These are phyloP conservation scores for Ciona savignyi DNA, from an alignment of 23 tunicate species.

Conservation along the genomic window DNA sequence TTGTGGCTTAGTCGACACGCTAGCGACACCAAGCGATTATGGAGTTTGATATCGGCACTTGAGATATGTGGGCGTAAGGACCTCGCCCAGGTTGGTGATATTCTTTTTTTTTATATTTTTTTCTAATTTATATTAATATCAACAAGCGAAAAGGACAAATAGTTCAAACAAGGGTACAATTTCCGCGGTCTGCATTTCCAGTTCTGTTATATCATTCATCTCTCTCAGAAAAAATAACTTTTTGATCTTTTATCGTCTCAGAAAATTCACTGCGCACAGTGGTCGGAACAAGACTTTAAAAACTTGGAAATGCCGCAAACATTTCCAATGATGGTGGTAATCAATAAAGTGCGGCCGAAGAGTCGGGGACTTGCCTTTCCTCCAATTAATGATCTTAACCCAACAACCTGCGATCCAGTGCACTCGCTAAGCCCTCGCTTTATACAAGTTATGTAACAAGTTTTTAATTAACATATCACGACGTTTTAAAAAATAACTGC, in stretches of 20 bases:
- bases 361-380: neutral
- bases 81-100: conserved; percentile 32
- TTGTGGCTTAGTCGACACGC: conserved; percentile 31
- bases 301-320: conserved; percentile 28
- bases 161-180: too few species aligned
- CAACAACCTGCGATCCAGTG: conserved; percentile 33
- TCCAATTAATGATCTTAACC: conserved; percentile 46
- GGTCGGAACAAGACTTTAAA: conserved; percentile 40
- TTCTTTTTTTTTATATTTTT: neutral
- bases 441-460: too few species aligned
- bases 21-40: conserved; percentile 12
- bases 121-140: too few species aligned
- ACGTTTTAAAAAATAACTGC: too few species aligned
- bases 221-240: too few species aligned
- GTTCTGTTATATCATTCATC: neutral
- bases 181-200: too few species aligned
- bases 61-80: conserved; percentile 51
- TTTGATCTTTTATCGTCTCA: neutral
- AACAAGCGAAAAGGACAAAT: too few species aligned
- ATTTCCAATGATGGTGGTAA: conserved; percentile 44
- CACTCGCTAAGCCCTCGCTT: conserved; percentile 40
- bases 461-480: too few species aligned
- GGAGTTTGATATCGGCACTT: conserved; percentile 24
- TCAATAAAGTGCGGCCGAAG: conserved; percentile 49
- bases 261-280: conserved; percentile 60